These are phyloP conservation scores for Hirundo rustica DNA, from an alignment of 2,797 vertebrate species.

Conservation along the genomic window DNA sequence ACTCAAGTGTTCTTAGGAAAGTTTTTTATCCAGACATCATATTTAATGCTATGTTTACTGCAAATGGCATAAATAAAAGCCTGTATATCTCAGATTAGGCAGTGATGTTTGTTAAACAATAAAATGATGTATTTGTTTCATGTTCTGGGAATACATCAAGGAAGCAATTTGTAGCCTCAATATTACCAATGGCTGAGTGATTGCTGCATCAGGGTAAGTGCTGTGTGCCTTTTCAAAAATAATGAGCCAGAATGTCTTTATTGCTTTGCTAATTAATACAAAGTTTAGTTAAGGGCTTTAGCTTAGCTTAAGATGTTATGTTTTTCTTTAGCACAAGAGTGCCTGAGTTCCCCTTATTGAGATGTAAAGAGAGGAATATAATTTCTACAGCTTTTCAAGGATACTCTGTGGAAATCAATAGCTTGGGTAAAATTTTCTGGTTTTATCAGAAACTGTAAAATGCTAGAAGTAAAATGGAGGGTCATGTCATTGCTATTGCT, in stretches of 20 bases:
- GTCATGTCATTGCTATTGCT: not conserved
- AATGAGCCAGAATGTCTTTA: constrained; percentile 45
- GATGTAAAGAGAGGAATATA: not conserved
- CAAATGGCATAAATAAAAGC: constrained; percentile 33
- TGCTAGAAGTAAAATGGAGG: not conserved
- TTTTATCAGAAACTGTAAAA: not conserved
- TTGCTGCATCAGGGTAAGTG: constrained; percentile 9
- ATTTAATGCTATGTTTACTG: constrained; percentile 32
- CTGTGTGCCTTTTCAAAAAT: constrained; percentile 44
- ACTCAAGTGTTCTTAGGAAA: constrained; percentile 14
- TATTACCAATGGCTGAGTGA: constrained; percentile 34
- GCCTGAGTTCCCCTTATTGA: not conserved
- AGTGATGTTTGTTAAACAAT: constrained; percentile 43
- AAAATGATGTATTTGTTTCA: constrained; percentile 23
- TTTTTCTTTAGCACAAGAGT: not conserved
- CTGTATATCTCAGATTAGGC: not conserved
- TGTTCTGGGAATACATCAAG: constrained; percentile 28
- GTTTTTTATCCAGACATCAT: constrained; percentile 21
- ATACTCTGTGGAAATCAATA: not conserved
- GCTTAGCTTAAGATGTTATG: not conserved
- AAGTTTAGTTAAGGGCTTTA: constrained; percentile 27
- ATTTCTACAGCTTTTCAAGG: not conserved
- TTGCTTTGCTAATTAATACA: constrained; percentile 57
- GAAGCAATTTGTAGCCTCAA: not conserved
- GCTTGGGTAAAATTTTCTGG: not conserved